Percentiles rank a stretch among this genome's conserved stretches.
phyloP scores from a whole-genome alignment of 2,797 vertebrate genomes.

The Triplophysa yarkandensis region DNA sequence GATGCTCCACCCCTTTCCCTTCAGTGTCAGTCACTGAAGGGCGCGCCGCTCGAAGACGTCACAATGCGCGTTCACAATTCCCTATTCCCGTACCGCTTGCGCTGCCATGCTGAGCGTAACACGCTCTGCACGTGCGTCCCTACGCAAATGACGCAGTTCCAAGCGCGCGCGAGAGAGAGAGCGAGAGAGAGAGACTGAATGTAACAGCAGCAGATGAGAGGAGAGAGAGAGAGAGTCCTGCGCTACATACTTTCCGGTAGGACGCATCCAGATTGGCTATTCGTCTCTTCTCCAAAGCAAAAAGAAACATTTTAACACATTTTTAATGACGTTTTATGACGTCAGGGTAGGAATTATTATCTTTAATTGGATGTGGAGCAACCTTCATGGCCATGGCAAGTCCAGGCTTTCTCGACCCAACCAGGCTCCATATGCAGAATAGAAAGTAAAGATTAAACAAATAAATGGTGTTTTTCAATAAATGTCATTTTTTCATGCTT shows the following conservation, averaged over 20 bases:
- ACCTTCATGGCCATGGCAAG: slow-evolving; percentile 65
- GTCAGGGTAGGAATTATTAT: not conserved
- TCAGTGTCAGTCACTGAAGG: not conserved
- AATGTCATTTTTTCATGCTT: slow-evolving; percentile 3
- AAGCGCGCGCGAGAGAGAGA: not conserved
- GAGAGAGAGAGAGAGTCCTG: not conserved
- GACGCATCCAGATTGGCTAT: slow-evolving; percentile 6
- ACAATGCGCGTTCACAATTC: slow-evolving; percentile 17
- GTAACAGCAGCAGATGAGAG: slow-evolving; percentile 6
- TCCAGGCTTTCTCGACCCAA: slow-evolving; percentile 13
- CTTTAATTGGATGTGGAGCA: slow-evolving; percentile 14
- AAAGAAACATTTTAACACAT: not conserved
- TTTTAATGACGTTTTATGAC: too few relatives aligned
- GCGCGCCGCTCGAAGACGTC: not conserved
- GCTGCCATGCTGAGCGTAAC: slow-evolving; percentile 2
- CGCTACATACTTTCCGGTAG: not conserved
- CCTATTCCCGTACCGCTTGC: slow-evolving; percentile 15
- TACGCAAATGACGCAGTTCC: slow-evolving; percentile 19
- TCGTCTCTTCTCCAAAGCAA: not conserved
- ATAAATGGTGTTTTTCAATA: not conserved
- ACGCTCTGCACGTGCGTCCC: not conserved
- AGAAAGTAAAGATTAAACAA: not conserved
- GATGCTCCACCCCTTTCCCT: slow-evolving; percentile 30
- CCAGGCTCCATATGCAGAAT: slow-evolving; percentile 10
- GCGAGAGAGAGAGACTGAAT: not conserved